Percentiles rank a stretch among this genome's conserved stretches.
Conservation (phyloP, 2,113 vertebrate species). For the Thymallus thymallus region DNA sequence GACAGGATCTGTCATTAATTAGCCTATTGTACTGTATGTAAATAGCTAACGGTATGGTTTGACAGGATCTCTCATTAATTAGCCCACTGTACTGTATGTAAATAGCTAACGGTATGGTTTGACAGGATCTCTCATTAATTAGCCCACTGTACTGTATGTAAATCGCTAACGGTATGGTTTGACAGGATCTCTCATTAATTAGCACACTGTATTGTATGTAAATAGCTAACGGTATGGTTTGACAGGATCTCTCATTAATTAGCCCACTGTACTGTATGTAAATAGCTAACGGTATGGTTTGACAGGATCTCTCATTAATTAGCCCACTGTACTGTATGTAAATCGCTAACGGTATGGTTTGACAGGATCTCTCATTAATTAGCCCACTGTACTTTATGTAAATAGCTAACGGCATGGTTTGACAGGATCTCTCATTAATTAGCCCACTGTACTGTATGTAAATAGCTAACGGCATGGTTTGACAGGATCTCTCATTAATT, state of each 20-base stretch:
- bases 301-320: constrained; percentile 11
- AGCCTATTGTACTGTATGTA: not conserved
- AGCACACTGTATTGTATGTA: not conserved
- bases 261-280: not conserved
- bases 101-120: constrained; percentile 13
- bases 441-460: not conserved
- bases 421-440: constrained; percentile 11
- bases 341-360: constrained; percentile 15
- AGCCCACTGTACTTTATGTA: not conserved
- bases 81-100: not conserved
- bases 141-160: not conserved
- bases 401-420: constrained; percentile 14
- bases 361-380: constrained; percentile 11
- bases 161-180: constrained; percentile 15
- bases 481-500: constrained; percentile 11
- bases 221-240: constrained; percentile 13
- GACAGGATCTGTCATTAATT: constrained; percentile 11
- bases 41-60: constrained; percentile 13
- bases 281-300: constrained; percentile 13
- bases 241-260: constrained; percentile 11
- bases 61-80: constrained; percentile 11
- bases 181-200: constrained; percentile 11
- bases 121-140: constrained; percentile 11
- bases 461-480: constrained; percentile 14
- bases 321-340: not conserved